phyloP scores from a whole-genome alignment of 2,888 invertebrate genomes.

The Drosophila parthenogenetica region DNA sequence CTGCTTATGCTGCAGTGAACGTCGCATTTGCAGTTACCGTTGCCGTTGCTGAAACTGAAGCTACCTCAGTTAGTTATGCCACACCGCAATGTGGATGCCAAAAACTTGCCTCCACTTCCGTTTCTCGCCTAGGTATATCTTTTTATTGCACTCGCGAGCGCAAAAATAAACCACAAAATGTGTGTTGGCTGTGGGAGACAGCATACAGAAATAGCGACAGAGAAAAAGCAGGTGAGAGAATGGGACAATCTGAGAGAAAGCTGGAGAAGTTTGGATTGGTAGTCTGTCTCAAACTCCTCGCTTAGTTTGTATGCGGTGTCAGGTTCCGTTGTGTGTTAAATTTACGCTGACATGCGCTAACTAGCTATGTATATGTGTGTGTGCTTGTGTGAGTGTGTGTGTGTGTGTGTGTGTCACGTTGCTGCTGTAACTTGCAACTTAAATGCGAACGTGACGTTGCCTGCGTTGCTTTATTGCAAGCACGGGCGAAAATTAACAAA shows the following conservation, averaged over 20 bases:
- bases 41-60: not conserved
- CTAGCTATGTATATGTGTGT: conserved; percentile 57
- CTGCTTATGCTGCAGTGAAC: conserved; percentile 36
- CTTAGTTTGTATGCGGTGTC: conserved; percentile 75
- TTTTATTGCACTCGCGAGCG: conserved; percentile 73
- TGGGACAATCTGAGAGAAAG: not conserved
- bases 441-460: conserved; percentile 72
- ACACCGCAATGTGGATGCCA: conserved; percentile 45
- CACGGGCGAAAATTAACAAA: conserved; percentile 72
- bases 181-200: conserved; percentile 25
- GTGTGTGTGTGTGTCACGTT: conserved; percentile 63
- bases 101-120: conserved; percentile 71
- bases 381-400: conserved; percentile 25
- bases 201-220: not conserved
- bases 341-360: conserved; percentile 79
- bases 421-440: conserved; percentile 77
- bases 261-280: conserved; percentile 1
- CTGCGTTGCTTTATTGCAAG: conserved; percentile 75
- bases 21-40: conserved; percentile 12
- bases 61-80: conserved; percentile 46
- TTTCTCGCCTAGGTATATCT: conserved; percentile 56
- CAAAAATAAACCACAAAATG: conserved; percentile 66
- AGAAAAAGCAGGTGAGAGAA: not conserved
- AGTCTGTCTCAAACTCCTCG: conserved; percentile 21
- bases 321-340: conserved; percentile 78